Conservation (phyloP, 2,113 vertebrate genomes). For the Haemorhous mexicanus region DNA sequence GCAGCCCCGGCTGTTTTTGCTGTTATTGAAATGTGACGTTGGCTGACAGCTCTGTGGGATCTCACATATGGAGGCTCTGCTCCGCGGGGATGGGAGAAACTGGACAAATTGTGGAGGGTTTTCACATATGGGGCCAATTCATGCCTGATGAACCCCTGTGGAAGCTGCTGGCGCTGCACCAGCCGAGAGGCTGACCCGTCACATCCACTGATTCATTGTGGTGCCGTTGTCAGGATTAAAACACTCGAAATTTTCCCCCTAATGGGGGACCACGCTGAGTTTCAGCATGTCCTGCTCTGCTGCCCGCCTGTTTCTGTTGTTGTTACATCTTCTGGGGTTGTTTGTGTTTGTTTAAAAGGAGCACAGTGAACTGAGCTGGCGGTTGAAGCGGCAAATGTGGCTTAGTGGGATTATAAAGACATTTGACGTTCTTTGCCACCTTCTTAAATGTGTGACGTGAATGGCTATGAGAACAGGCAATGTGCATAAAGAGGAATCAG, state of each 20-base stretch:
- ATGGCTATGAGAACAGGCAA: background rate
- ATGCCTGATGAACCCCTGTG: conserved; percentile 52
- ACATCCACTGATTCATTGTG: conserved; percentile 41
- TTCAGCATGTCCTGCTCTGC: conserved; percentile 25
- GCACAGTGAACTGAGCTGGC: background rate
- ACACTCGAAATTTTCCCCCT: conserved; percentile 28
- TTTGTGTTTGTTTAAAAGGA: conserved; percentile 44
- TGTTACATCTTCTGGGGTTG: conserved; percentile 41
- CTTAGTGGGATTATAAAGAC: conserved; percentile 32
- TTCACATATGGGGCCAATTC: conserved; percentile 63
- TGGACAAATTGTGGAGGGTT: conserved; percentile 51
- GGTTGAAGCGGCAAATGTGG: conserved; percentile 22
- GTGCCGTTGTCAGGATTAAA: conserved; percentile 39
- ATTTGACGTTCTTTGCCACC: conserved; percentile 33
- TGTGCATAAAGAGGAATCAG: conserved; percentile 35
- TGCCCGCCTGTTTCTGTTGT: conserved; percentile 32
- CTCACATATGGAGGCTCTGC: conserved; percentile 54
- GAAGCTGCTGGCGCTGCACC: conserved; percentile 37
- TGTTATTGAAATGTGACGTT: conserved; percentile 55
- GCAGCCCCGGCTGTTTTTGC: conserved; percentile 32
- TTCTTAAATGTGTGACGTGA: conserved; percentile 40
- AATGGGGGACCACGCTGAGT: conserved; percentile 58
- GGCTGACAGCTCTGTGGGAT: conserved; percentile 66
- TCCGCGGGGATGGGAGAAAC: conserved; percentile 55
- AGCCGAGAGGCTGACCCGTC: conserved; percentile 35